A percentile compares a stretch with the other conserved stretches of the same genome.
Evolutionary conservation across 2,797 vertebrate genomes (phyloP).

Genomic region (Parotocinclus haroldoi): DNA sequence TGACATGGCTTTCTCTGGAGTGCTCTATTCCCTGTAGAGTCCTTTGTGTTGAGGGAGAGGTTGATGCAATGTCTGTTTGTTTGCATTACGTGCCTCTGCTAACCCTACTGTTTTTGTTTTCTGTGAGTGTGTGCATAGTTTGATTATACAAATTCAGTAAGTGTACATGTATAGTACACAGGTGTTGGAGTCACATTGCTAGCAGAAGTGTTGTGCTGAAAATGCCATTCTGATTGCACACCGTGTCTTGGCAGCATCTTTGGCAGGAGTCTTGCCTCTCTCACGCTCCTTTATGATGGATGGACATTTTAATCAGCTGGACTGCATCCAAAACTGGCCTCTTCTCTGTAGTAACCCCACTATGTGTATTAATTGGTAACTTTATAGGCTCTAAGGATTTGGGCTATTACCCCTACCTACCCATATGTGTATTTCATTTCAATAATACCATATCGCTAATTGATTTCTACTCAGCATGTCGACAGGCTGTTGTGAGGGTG

Average conservation of each 20-base stretch:
- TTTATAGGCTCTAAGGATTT: constrained; percentile 48
- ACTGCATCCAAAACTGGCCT: constrained; percentile 54
- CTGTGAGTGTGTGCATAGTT: background rate
- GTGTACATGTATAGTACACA: background rate
- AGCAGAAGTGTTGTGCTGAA: constrained; percentile 12
- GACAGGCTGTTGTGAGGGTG: constrained; percentile 68
- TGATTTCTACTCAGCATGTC: constrained; percentile 64
- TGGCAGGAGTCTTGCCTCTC: constrained; percentile 34
- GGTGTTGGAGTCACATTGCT: background rate
- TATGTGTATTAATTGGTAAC: constrained; percentile 57
- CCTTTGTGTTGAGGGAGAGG: too few relatives aligned
- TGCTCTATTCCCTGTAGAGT: too few relatives aligned
- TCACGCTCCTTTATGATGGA: constrained; percentile 22
- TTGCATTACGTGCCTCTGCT: too few relatives aligned
- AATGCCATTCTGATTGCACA: constrained; percentile 11
- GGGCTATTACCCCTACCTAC: constrained; percentile 34
- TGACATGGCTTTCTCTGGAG: too few relatives aligned
- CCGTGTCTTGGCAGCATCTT: constrained; percentile 18
- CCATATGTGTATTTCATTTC: constrained; percentile 53
- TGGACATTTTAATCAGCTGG: constrained; percentile 55
- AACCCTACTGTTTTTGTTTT: too few relatives aligned
- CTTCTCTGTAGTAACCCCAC: constrained; percentile 48
- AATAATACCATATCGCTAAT: constrained; percentile 67
- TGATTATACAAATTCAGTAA: too few relatives aligned
- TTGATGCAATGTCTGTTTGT: too few relatives aligned